Conservation (phyloP, 2,113 vertebrate genomes). For the Craseonycteris thonglongyai region DNA sequence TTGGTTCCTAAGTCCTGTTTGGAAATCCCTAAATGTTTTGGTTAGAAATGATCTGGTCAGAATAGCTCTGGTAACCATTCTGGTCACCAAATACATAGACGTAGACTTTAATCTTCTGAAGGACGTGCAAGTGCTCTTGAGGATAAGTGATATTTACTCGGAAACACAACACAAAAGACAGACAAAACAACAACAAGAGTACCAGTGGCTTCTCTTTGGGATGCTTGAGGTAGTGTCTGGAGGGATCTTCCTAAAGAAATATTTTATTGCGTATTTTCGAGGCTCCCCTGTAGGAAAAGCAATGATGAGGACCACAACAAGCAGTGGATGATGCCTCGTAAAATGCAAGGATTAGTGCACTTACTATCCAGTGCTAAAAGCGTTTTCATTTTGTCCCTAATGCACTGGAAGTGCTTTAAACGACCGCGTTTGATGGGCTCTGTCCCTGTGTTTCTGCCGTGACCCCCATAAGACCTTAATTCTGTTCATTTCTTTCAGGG, state of each 20-base stretch:
- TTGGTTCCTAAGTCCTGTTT: neutral
- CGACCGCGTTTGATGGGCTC: neutral
- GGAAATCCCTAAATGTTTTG: neutral
- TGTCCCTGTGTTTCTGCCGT: neutral
- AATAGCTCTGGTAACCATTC: neutral
- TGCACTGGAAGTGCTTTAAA: conserved; percentile 42
- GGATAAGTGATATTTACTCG: conserved; percentile 14
- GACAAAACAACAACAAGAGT: neutral
- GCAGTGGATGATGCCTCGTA: neutral
- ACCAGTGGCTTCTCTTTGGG: conserved; percentile 26
- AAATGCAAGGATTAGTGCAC: conserved; percentile 45
- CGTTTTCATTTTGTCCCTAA: conserved; percentile 40
- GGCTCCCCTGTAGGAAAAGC: conserved; percentile 48
- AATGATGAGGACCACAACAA: conserved; percentile 13
- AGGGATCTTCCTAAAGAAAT: conserved; percentile 43
- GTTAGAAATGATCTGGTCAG: neutral
- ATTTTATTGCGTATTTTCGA: conserved; percentile 59
- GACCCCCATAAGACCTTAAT: conserved; percentile 16
- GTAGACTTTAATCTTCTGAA: neutral
- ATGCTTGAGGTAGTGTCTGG: conserved; percentile 45
- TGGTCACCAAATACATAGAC: neutral
- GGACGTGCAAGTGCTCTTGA: neutral
- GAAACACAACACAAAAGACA: conserved; percentile 2
- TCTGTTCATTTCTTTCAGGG: conserved; percentile 47
- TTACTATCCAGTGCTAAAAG: conserved; percentile 43